Evolutionary conservation across 2,113 vertebrate genomes (phyloP).

Genomic region (Crotalus helleri): DNA sequence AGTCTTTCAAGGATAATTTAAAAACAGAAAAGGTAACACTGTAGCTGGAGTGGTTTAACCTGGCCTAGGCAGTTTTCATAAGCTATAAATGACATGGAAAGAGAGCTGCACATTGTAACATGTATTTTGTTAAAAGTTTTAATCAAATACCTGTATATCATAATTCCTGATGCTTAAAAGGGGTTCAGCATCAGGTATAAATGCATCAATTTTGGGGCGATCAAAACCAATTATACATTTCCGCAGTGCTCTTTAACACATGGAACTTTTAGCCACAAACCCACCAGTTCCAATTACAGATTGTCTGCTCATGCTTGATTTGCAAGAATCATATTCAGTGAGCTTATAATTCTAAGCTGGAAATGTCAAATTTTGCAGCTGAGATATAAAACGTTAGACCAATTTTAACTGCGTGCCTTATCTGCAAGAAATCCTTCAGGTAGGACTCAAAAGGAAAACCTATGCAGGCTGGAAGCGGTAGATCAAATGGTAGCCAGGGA

Average conservation of each 20-base stretch:
- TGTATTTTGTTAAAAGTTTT: neutral
- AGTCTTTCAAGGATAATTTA: neutral
- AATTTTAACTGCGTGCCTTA: neutral
- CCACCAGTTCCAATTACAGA: neutral
- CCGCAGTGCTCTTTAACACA: neutral
- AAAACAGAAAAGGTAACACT: neutral
- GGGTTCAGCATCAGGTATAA: neutral
- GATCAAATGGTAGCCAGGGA: neutral
- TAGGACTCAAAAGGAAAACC: neutral
- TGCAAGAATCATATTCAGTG: neutral
- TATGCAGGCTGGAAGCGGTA: neutral
- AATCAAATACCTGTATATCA: fast-evolving
- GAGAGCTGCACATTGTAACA: neutral
- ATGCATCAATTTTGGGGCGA: neutral
- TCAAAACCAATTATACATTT: neutral
- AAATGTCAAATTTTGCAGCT: neutral
- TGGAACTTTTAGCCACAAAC: neutral
- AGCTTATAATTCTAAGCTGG: neutral
- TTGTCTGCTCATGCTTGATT: neutral
- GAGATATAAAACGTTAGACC: neutral
- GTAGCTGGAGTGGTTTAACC: neutral
- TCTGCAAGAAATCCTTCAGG: neutral
- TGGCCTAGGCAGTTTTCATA: neutral
- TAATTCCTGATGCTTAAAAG: neutral
- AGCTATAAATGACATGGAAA: neutral